Evolutionary conservation across 2,113 vertebrate species (phyloP), one percentile per base, ranked within the genome.

Genomic region (Hystrix brachyura): DNA sequence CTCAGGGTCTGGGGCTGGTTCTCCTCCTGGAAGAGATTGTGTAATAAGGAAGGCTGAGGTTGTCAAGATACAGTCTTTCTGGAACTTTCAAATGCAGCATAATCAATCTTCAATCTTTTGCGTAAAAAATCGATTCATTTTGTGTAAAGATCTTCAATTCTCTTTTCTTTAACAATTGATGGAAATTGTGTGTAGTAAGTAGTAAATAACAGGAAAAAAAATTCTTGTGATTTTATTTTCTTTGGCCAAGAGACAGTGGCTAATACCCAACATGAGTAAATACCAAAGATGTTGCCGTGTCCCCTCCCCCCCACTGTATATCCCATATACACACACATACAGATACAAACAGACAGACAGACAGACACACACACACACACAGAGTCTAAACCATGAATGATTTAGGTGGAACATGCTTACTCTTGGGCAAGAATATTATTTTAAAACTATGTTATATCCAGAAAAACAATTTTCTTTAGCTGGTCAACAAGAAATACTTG

Each of bases 121-220:
- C 53, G 48, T 78, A 17, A 12, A 55, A 5, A 32, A 67, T 65
- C 51, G 55, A 17, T 78, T 46, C 23, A 10, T 13, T 18, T 71
- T 38, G 69, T 27, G 18, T 74, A 46, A 74, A 76, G 69, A 71
- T 43, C 69, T 38, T 71, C 65, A 79, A 27, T 86, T n/a, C 79
- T 72, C 29, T 93, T 82, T 51, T 23, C 51, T 72, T 74, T 88
- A 53, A 71, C 53, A 87, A 32, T 27, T 93, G 69, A 59, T 92
- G 5, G 21, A n/a, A 95, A 71, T 3, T 80, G 12, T 81, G 51
- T 91, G 34, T 74, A 72, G 7, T 72, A 69, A 79, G 57, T 57
- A 51, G 32, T 59, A 7, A 91, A 62, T 51, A 93, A 87, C 5
- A 59, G 4, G 86, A 65, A 55, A 84, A 29, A 71, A 67, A 29